Evolutionary conservation across 2,797 vertebrate genomes (phyloP), one percentile per base, ranked within the genome.

Genomic region (Microctenopoma lineatum): DNA sequence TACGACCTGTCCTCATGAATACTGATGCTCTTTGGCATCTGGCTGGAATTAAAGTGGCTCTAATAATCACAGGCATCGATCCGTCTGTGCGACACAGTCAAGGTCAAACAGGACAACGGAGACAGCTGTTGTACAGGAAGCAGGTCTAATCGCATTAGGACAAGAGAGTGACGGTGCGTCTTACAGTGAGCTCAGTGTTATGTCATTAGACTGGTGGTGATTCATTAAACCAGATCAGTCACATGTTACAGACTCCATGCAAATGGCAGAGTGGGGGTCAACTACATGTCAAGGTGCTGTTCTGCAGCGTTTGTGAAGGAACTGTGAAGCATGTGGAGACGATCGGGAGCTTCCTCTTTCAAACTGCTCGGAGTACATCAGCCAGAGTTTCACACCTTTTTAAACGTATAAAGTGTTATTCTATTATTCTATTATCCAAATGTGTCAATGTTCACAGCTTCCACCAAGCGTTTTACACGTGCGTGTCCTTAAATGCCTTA

Each of bases 61-160:
- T 81, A 88, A 87, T 89, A 84, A 87, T 88, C 81, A 79, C 80
- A 80, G 66, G 34, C 66, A 89, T 90, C 61, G 88, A 91, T 89
- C 81, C 47, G 80, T 32, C 70, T 64, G 53, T 53, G 63, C 58
- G 0, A 53, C 75, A 56, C 42, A 44, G 70, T 48, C 84, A 91
- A 88, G 83, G 90, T 91, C 90, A 85, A 60, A n/a, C 60, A 78
- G 44, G 45, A 78, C 63, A 83, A 79, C 69, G 52, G 44, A 66
- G 60, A 59, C 1, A 1, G 25, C 14, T 38, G 1, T 8, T 1
- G 10, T 46, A 65, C 27, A 83, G 73, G 62, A 80, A 76, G 63
- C 70, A 54, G 39, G 27, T 80, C 79, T 78, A 84, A 84, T 79
- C 71, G 51, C 54, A 78, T 85, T 84, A 81, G 45, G 45, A 66